Conservation (phyloP, 2,797 vertebrate genomes). For the Meriones psammophilus region DNA sequence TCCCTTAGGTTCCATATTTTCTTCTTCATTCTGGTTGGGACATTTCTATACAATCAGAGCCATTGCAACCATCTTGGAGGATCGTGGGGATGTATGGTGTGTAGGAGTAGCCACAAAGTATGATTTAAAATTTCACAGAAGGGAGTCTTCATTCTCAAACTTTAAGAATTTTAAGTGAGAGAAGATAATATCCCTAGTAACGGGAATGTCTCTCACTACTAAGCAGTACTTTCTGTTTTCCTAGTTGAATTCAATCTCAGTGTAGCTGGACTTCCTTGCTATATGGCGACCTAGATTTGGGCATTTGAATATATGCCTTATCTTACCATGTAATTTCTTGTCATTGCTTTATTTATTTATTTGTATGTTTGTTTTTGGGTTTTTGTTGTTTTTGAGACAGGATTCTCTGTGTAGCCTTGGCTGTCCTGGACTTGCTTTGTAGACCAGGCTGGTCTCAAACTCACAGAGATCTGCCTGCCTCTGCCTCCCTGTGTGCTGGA, state of each 20-base stretch:
- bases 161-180: not conserved
- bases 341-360: not conserved
- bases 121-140: not conserved
- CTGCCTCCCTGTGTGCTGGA: too few species aligned
- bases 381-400: too few species aligned
- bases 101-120: not conserved
- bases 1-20: not conserved
- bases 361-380: too few species aligned
- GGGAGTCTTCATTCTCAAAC: not conserved
- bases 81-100: not conserved
- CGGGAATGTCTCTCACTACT: not conserved
- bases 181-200: not conserved
- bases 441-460: too few species aligned
- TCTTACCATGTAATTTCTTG: not conserved
- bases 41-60: not conserved
- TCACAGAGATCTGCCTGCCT: too few species aligned
- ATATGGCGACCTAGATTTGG: not conserved
- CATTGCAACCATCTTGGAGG: not conserved
- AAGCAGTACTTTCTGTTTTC: constrained; percentile 18
- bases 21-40: not conserved
- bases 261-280: not conserved
- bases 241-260: not conserved
- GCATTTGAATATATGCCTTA: not conserved
- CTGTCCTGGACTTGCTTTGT: too few species aligned
- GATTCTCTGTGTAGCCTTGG: too few species aligned